phyloP scores from a whole-genome alignment of 2,888 invertebrate genomes.

The Diplazon laetatorius region DNA sequence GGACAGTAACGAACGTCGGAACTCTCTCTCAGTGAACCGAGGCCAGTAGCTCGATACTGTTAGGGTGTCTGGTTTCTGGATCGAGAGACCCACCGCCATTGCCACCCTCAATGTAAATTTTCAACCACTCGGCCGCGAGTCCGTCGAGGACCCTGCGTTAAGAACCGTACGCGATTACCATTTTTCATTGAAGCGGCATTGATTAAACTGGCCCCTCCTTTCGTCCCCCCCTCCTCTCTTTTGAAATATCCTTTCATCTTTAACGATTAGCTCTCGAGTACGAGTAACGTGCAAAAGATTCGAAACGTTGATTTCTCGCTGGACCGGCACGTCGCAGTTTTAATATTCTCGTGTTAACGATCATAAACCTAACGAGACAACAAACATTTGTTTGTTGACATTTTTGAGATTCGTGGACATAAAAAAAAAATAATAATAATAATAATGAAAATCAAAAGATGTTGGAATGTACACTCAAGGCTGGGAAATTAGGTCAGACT shows the following conservation, averaged over 20 bases:
- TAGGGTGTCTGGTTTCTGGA: conserved; percentile 53
- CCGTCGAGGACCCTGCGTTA: conserved; percentile 19
- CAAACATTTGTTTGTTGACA: not conserved
- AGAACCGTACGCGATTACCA: conserved; percentile 50
- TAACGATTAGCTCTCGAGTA: conserved; percentile 52
- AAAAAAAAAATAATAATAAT: too few relatives aligned
- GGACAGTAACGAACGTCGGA: conserved; percentile 35
- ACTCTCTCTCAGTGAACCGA: conserved; percentile 28
- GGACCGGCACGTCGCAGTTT: not conserved
- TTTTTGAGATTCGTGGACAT: not conserved
- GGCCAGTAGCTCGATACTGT: conserved; percentile 38
- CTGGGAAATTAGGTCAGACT: too few relatives aligned
- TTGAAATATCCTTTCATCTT: conserved; percentile 45
- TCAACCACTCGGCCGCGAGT: conserved; percentile 7
- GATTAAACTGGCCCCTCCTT: conserved; percentile 54
- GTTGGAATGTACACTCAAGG: too few relatives aligned
- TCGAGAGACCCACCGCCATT: conserved; percentile 35
- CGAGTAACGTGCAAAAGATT: not conserved
- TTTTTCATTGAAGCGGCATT: conserved; percentile 62
- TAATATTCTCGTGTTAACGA: not conserved
- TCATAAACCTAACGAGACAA: not conserved
- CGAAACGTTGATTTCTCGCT: conserved; percentile 2
- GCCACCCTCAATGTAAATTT: conserved; percentile 60
- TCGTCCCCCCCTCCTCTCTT: too few relatives aligned
- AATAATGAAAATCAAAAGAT: too few relatives aligned